phyloP scores from a whole-genome alignment of 2,888 invertebrate species.

The Panopea generosa region DNA sequence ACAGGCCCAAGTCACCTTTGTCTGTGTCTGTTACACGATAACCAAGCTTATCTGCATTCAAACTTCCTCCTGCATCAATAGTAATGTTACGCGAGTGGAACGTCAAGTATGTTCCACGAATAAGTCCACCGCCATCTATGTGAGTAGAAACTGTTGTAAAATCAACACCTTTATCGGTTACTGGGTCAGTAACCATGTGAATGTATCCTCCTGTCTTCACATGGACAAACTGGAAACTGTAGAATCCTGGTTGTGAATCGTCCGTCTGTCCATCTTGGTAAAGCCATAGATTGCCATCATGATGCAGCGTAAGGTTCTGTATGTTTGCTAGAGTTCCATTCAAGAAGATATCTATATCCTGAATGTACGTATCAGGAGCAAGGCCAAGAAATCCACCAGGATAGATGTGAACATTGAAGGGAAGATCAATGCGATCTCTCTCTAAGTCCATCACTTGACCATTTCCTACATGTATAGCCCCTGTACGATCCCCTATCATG shows the following conservation, averaged over 20 bases:
- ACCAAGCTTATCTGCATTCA: constrained; percentile 72
- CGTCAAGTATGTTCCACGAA: constrained; percentile 72
- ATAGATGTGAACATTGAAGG: constrained; percentile 76
- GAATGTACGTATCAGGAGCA: constrained; percentile 72
- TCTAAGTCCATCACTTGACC: constrained; percentile 72
- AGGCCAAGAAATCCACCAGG: constrained; percentile 72
- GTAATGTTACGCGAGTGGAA: constrained; percentile 71
- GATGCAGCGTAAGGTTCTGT: constrained; percentile 74
- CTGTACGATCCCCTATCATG: constrained; percentile 78
- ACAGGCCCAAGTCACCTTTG: constrained; percentile 24
- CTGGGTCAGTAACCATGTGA: constrained; percentile 75
- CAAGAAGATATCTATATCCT: constrained; percentile 72
- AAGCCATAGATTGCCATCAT: constrained; percentile 71
- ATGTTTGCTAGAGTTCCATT: constrained; percentile 75
- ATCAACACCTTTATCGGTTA: constrained; percentile 66
- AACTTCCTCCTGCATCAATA: constrained; percentile 71
- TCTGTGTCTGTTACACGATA: constrained; percentile 65
- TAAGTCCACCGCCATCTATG: constrained; percentile 76
- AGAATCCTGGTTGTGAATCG: constrained; percentile 61
- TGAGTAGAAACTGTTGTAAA: constrained; percentile 66
- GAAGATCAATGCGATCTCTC: constrained; percentile 71
- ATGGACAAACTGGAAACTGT: constrained; percentile 72
- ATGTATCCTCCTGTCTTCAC: constrained; percentile 74
- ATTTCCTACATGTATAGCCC: constrained; percentile 72
- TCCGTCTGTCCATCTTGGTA: constrained; percentile 69